Evolutionary conservation across 2,113 vertebrate species (phyloP).

Genomic region (Melanotaenia duboulayi): DNA sequence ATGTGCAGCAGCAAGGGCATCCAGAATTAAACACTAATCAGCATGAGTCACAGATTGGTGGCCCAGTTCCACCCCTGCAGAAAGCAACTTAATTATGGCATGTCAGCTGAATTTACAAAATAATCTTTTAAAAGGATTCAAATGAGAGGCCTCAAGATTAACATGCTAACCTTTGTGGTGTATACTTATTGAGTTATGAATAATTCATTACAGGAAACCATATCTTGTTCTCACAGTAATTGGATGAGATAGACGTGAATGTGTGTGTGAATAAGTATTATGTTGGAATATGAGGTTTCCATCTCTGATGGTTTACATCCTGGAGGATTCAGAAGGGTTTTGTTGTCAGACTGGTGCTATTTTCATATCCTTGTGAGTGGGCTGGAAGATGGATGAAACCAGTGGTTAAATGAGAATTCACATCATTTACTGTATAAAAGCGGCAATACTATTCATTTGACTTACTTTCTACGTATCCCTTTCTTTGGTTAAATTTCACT

Average conservation of each 20-base stretch:
- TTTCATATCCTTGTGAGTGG: too few species aligned
- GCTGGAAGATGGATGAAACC: too few species aligned
- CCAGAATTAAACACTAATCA: constrained; percentile 51
- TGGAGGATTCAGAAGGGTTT: constrained; percentile 15
- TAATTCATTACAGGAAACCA: constrained; percentile 53
- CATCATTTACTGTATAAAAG: too few species aligned
- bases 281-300: neutral
- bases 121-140: constrained; percentile 63
- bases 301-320: constrained; percentile 20
- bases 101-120: constrained; percentile 34
- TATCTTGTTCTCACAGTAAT: constrained; percentile 36
- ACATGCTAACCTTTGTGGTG: constrained; percentile 49
- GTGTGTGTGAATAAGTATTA: constrained; percentile 5
- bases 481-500: too few species aligned
- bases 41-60: constrained; percentile 33
- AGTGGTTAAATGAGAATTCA: too few species aligned
- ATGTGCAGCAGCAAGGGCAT: constrained; percentile 13
- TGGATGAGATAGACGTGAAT: constrained; percentile 19
- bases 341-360: neutral
- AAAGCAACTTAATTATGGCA: constrained; percentile 39
- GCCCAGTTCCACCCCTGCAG: constrained; percentile 28
- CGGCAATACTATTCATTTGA: too few species aligned
- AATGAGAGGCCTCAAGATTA: constrained; percentile 33
- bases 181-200: constrained; percentile 45
- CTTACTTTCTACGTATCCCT: too few species aligned